These are phyloP conservation scores for Gymnocephalus cernua DNA, from an alignment of 2,113 vertebrate species.

Conservation along the genomic window DNA sequence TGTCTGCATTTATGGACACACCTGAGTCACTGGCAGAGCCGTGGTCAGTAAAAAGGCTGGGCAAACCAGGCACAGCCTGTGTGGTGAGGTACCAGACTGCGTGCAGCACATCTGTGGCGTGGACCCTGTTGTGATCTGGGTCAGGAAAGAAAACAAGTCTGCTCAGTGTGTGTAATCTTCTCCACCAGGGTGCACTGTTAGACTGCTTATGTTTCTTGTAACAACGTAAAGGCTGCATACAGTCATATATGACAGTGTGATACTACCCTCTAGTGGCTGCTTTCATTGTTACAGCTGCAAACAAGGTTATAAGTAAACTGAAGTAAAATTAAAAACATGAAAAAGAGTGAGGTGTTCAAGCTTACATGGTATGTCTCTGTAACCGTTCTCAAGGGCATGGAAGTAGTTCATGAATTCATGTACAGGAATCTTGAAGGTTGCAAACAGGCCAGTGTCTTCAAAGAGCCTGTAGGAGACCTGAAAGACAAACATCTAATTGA, in stretches of 20 bases:
- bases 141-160: conserved; percentile 29
- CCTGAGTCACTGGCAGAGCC: conserved; percentile 94
- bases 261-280: conserved; percentile 60
- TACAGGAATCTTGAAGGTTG: conserved; percentile 96
- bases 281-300: conserved; percentile 24
- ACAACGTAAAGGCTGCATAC: not conserved
- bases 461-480: conserved; percentile 92
- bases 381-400: conserved; percentile 96
- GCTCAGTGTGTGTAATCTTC: not conserved
- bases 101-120: conserved; percentile 98
- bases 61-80: conserved; percentile 93
- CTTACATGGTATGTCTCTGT: conserved; percentile 99
- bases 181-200: conserved; percentile 72
- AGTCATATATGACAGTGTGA: conserved; percentile 2
- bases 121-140: conserved; percentile 97
- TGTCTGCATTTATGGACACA: conserved; percentile 61
- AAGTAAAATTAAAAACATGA: not conserved
- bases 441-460: conserved; percentile 96
- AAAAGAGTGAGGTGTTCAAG: conserved; percentile 14
- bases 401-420: conserved; percentile 99
- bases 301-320: not conserved
- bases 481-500: conserved; percentile 21
- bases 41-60: conserved; percentile 89
- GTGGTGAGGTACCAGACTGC: conserved; percentile 99
- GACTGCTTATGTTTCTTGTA: conserved; percentile 1